Conservation (phyloP, 2,888 invertebrate genomes). For the Eulithis testata region DNA sequence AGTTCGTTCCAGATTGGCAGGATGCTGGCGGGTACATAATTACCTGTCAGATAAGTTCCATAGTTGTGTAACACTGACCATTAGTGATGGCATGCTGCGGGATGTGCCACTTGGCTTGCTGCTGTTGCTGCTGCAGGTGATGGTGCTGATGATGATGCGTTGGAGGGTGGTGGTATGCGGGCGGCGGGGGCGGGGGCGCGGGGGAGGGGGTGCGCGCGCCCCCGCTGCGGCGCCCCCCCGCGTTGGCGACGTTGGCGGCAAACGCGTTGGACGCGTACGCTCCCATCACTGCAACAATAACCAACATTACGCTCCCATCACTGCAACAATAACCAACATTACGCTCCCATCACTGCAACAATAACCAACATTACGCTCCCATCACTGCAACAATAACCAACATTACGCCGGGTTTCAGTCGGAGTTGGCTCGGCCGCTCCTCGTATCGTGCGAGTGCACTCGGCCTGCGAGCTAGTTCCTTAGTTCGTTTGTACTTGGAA, state of each 20-base stretch:
- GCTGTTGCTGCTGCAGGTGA: conserved; percentile 45
- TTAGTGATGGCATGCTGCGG: conserved; percentile 83
- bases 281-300: conserved; percentile 62
- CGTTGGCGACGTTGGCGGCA: conserved; percentile 40
- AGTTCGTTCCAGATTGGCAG: too few relatives aligned
- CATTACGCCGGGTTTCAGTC: too few relatives aligned
- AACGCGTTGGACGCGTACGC: conserved; percentile 57
- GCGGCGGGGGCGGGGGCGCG: conserved; percentile 61
- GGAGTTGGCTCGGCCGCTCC: too few relatives aligned
- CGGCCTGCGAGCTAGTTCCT: too few relatives aligned
- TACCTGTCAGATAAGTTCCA: too few relatives aligned
- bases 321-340: too few relatives aligned
- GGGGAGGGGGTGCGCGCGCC: conserved; percentile 79
- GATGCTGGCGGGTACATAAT: too few relatives aligned
- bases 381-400: conserved; percentile 69
- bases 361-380: too few relatives aligned
- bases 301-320: not conserved
- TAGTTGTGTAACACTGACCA: conserved; percentile 54
- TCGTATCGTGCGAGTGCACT: too few relatives aligned
- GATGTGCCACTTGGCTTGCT: conserved; percentile 89
- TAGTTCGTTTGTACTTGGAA: too few relatives aligned
- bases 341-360: too few relatives aligned
- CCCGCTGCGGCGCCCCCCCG: conserved; percentile 64
- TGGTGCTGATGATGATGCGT: conserved; percentile 22
- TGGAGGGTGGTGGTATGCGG: conserved; percentile 42